Percentiles rank a stretch among this genome's conserved stretches.
phyloP scores from a whole-genome alignment of 2,113 vertebrate genomes.

The Tachysurus vachellii region DNA sequence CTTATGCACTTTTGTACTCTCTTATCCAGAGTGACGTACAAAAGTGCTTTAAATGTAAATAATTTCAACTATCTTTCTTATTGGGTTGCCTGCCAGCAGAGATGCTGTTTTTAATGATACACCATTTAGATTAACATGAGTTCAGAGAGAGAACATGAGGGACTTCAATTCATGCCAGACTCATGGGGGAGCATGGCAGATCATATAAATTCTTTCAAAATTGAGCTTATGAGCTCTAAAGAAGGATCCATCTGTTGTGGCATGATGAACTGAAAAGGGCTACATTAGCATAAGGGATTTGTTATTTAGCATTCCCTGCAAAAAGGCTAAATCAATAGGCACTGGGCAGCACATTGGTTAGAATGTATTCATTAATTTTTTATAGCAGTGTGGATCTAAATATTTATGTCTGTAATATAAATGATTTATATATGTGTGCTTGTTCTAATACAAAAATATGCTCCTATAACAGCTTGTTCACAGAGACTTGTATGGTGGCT shows the following conservation, averaged over 20 bases:
- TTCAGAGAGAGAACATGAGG: neutral
- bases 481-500: no score
- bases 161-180: neutral
- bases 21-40: no score
- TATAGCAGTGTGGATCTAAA: no score
- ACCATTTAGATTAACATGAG: no score
- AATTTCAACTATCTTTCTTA: neutral
- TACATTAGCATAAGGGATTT: neutral
- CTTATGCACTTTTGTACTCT: no score
- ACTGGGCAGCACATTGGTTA: neutral
- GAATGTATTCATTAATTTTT: neutral
- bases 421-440: no score
- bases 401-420: no score
- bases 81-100: neutral
- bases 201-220: neutral
- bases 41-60: neutral
- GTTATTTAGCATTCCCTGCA: neutral
- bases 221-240: no score
- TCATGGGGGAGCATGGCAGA: neutral
- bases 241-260: no score
- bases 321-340: neutral
- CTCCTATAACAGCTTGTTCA: no score
- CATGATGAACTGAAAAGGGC: no score
- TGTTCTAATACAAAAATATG: no score
- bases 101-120: neutral